Evolutionary conservation across 2,113 vertebrate genomes (phyloP), one percentile per base, ranked within the genome.

Genomic region (Myocastor coypus): DNA sequence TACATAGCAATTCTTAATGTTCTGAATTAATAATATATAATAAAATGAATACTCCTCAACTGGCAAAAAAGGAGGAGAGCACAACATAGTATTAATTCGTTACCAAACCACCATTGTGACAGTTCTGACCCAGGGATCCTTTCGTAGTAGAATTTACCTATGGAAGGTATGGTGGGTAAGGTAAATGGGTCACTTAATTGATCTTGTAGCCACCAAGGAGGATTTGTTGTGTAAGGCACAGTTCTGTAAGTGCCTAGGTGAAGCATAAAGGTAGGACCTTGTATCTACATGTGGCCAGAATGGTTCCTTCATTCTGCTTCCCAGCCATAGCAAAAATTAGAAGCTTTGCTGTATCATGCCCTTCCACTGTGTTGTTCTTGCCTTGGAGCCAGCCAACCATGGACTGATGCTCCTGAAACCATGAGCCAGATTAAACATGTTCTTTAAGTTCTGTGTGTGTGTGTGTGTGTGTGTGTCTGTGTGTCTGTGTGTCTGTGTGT

Each of bases 1-100:
- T 94, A 3, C 30, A 69, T 73, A 24, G 3, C 46, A 83, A 71
- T 83, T 30, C 90, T 46, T 64, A 92, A 57, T 5, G 50, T 87
- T 81, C 80, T 61, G 64, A 92, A 77, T 94, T 59, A 83, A 89
- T 71, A 46, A 69, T 77, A 42, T 64, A 28, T 80, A 81, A 73
- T 46, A 22, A 73, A 80, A 77, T 26, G 0, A 87, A 81, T 82
- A 91, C 77, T 4, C 7, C 12, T 89, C 68, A 83, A 57, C 5
- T 30, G 20, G 14, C 26, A 89, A 73, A 81, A 22, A 17, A 30
- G 3, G 37, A 30, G 4, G 40, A 32, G 57, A 61, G 4, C 22
- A 1, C 4, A 63, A 20, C 14, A 81, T 63, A 91, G 17, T 61
- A 32, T 73, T 57, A 55, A 0, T 75, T 14, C 66, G 20, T 82